Conservation (phyloP, 2,113 vertebrate genomes). For the Scophthalmus maximus region DNA sequence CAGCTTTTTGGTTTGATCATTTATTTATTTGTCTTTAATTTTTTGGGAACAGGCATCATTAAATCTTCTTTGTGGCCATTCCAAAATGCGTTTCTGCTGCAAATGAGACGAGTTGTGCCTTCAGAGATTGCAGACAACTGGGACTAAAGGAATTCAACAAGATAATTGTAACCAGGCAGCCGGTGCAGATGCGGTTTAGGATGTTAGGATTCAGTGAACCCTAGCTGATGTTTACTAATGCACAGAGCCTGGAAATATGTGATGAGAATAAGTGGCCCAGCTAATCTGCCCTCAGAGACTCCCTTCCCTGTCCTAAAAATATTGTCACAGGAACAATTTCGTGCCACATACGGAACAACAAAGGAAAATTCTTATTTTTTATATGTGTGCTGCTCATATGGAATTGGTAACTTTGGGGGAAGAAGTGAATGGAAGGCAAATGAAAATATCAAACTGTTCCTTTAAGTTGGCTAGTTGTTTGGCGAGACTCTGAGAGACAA, state of each 20-base stretch:
- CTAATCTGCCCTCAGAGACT: background rate
- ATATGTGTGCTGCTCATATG: too few species aligned
- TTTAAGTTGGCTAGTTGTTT: too few species aligned
- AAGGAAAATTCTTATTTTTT: background rate
- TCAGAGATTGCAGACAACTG: conserved; percentile 26
- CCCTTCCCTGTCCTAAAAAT: conserved; percentile 29
- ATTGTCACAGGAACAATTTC: background rate
- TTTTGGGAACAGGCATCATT: background rate
- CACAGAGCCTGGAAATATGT: conserved; percentile 13
- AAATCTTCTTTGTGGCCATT: background rate
- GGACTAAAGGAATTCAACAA: conserved; percentile 32
- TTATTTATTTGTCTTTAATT: background rate
- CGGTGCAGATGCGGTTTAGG: conserved; percentile 26
- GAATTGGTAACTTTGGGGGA: too few species aligned
- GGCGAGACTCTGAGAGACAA: too few species aligned
- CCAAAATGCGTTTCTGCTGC: conserved; percentile 8
- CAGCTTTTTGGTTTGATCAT: background rate
- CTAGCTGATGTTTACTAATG: conserved; percentile 40
- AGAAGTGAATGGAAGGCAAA: too few species aligned
- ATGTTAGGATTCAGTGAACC: conserved; percentile 21
- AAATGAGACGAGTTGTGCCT: background rate
- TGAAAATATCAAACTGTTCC: too few species aligned
- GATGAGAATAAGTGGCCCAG: conserved; percentile 38
- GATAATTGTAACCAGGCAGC: conserved; percentile 68
- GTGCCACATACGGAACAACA: background rate